Conservation (phyloP, 2,888 invertebrate species). For the Tyria jacobaeae region DNA sequence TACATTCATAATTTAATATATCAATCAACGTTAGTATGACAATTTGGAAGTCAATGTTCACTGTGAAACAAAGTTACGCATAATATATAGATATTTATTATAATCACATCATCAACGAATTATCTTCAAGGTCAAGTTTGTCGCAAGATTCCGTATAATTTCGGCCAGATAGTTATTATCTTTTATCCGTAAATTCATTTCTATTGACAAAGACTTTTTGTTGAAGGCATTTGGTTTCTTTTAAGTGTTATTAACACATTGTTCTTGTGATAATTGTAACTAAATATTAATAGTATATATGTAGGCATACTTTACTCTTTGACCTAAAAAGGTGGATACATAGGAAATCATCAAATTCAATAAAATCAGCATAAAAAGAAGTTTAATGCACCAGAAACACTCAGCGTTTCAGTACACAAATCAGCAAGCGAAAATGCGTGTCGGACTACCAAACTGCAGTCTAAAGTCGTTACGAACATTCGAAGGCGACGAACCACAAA, state of each 20-base stretch:
- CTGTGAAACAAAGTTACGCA: background rate
- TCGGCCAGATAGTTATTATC: slow-evolving; percentile 29
- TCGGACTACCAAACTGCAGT: slow-evolving; percentile 27
- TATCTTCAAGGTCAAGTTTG: slow-evolving; percentile 29
- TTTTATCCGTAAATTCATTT: background rate
- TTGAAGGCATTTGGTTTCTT: background rate
- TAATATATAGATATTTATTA: background rate
- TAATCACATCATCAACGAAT: slow-evolving; percentile 11
- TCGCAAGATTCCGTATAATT: slow-evolving; percentile 24
- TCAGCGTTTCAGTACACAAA: slow-evolving; percentile 12
- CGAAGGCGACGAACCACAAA: slow-evolving; percentile 38
- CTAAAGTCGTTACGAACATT: slow-evolving; percentile 34
- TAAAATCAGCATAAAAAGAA: background rate
- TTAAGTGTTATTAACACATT: background rate
- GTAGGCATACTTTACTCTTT: background rate
- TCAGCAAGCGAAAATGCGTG: slow-evolving; percentile 31
- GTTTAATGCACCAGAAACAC: slow-evolving; percentile 21
- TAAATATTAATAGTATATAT: background rate
- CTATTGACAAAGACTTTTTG: background rate
- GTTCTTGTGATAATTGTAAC: background rate
- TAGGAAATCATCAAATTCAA: background rate
- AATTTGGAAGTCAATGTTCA: background rate
- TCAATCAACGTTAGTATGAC: background rate
- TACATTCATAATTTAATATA: no score
- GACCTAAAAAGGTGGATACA: background rate